Evolutionary conservation across 2,888 invertebrate species (phyloP).

Genomic region (Drosophila nr. perissopoda): DNA sequence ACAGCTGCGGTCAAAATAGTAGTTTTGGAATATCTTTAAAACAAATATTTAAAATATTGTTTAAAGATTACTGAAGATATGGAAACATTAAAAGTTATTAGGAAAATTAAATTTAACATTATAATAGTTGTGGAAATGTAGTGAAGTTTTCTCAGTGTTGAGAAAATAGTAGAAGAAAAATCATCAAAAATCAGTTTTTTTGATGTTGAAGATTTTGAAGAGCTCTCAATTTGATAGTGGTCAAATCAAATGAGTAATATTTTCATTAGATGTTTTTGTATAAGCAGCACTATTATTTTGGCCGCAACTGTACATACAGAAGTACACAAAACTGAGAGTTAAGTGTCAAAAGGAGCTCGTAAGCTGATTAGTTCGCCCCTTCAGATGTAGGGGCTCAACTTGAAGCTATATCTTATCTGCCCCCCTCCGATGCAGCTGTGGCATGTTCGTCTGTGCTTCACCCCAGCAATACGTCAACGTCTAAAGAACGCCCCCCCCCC

Average conservation of each 20-base stretch:
- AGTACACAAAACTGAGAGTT: not conserved
- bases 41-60: not conserved
- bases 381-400: slow-evolving; percentile 7
- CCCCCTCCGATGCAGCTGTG: slow-evolving; percentile 3
- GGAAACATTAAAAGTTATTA: not conserved
- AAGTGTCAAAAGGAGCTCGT: not conserved
- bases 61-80: not conserved
- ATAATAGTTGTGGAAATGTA: too few relatives aligned
- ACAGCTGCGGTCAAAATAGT: not conserved
- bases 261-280: too few relatives aligned
- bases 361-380: slow-evolving; percentile 41
- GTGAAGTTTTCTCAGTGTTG: not conserved
- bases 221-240: not conserved
- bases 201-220: not conserved
- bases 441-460: slow-evolving; percentile 14
- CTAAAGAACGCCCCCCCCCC: not conserved
- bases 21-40: not conserved
- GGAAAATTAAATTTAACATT: too few relatives aligned
- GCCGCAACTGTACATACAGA: not conserved
- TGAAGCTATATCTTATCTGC: slow-evolving; percentile 12
- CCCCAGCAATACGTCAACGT: slow-evolving; percentile 19
- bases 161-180: too few relatives aligned
- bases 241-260: not conserved
- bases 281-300: not conserved
- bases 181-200: not conserved